Base-by-base conservation (phyloP, 1,140 invertebrate species). In the Neodiprion pinetum region DNA sequence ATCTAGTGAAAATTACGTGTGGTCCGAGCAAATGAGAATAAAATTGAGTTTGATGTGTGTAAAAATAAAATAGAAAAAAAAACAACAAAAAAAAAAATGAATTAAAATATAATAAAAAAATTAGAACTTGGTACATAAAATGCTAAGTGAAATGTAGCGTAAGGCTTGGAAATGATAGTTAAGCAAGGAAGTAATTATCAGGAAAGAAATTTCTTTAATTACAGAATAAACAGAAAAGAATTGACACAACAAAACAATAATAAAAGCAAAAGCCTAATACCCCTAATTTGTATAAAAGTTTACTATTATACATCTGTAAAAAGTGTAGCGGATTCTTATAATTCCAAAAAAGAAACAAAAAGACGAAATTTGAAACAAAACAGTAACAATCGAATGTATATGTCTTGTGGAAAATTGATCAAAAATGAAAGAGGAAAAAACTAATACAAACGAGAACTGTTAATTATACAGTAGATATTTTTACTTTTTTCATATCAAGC, bases 241-340 rank as follows among this genome's bases (percentile, higher is more conserved):
- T 53, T 70, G 48, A 65, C 77, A 28, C 69, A 75, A 67, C 23
- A 47, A 67, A 48, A 69, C 5, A 49, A 70, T 9, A 69, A 71
- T 72, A 77, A 72, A 47, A 76, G 67, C 28, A 48, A 68, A 67
- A 73, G 48, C 50, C 47, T 65, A 65, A 69, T 75, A 76, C 61
- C 72, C 67, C 48, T 74, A 75, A 74, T 80, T 77, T 48, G 50
- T 68, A 76, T 74, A 69, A 73, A 50, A 67, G 66, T 76, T 50
- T 75, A 74, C 53, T 73, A 67, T 76, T 79, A 71, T 75, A 40
- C 28, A 40, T 40, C 53, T 40, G 28, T 40, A 40, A 61, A 61
- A 61, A 2, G 53, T 61, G n/a, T 12, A 61, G 28, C 28, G 28
- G 5, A 5, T 40, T 40, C 28, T 40, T 40, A 40, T 40, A 40